Percentiles rank a stretch among this genome's conserved stretches.
Evolutionary conservation across 2,888 invertebrate species (phyloP).

Genomic region (Harpalus rufipes): DNA sequence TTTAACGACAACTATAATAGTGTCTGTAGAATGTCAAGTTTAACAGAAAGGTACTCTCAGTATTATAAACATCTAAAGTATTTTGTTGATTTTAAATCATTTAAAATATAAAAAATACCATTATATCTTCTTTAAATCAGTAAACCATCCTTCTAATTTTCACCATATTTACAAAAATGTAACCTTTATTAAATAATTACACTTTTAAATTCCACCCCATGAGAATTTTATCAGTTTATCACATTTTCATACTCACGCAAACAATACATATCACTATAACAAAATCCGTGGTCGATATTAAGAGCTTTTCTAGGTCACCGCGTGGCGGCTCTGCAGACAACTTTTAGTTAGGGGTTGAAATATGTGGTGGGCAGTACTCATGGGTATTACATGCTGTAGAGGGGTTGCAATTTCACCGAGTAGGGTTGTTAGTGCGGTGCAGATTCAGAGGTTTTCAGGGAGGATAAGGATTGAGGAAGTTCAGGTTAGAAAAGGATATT

Average conservation of each 20-base stretch:
- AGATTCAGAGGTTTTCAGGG: constrained; percentile 23
- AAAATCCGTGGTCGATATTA: constrained; percentile 42
- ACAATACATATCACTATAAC: constrained; percentile 55
- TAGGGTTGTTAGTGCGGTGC: constrained; percentile 22
- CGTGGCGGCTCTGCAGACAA: neutral
- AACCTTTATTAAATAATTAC: neutral
- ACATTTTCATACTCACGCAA: constrained; percentile 35
- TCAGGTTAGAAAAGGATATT: constrained; percentile 23
- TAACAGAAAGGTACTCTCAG: too few relatives aligned
- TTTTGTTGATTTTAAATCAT: too few relatives aligned
- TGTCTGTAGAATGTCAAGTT: too few relatives aligned
- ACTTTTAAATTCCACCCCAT: neutral
- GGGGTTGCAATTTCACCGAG: constrained; percentile 31
- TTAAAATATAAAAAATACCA: neutral
- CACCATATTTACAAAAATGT: constrained; percentile 26
- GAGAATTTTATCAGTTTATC: neutral
- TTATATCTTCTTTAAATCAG: neutral
- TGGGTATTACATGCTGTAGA: constrained; percentile 57
- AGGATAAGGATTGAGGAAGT: neutral
- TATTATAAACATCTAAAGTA: too few relatives aligned
- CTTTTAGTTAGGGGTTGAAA: neutral
- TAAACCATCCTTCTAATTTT: neutral
- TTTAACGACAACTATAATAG: too few relatives aligned
- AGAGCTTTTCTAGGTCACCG: constrained; percentile 34
- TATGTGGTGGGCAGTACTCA: constrained; percentile 40